Evolutionary conservation across 1,140 invertebrate genomes (phyloP).

Genomic region (Hypsibius dujardini): DNA sequence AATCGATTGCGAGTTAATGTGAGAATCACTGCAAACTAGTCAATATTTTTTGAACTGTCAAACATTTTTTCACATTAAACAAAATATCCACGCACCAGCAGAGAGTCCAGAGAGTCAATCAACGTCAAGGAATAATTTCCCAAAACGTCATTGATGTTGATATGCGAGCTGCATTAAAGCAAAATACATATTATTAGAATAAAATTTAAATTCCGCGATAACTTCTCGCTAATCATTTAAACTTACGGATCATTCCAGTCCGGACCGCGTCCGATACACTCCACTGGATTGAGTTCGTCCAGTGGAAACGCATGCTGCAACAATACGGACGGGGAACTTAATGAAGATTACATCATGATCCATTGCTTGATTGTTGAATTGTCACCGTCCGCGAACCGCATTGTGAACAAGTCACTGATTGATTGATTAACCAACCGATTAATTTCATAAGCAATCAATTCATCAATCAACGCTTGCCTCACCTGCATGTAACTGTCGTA

Average conservation of each 20-base stretch:
- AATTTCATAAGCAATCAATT: no score
- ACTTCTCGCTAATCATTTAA: constrained; percentile 7
- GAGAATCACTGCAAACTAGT: constrained; percentile 17
- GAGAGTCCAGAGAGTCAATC: constrained; percentile 39
- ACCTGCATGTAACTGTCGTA: constrained; percentile 40
- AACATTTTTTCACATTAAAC: constrained; percentile 17
- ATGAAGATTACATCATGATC: no score
- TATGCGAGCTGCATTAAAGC: constrained; percentile 29
- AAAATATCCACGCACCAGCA: constrained; percentile 34
- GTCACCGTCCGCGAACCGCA: no score
- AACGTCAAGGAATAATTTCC: constrained; percentile 45
- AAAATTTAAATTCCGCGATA: constrained; percentile 9
- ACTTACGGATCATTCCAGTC: constrained; percentile 45
- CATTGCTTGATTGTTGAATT: no score
- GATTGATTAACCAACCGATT: no score
- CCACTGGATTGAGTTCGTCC: constrained; percentile 43
- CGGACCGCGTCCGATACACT: constrained; percentile 40
- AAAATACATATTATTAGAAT: background rate
- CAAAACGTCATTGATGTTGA: constrained; percentile 54
- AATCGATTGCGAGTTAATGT: background rate
- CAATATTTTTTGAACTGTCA: constrained; percentile 15
- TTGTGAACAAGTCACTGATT: no score
- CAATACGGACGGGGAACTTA: no score
- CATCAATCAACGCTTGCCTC: no score
- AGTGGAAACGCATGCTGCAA: constrained; percentile 38